Conservation (phyloP, 2,797 vertebrate species). For the Notoglanidium macrostoma region DNA sequence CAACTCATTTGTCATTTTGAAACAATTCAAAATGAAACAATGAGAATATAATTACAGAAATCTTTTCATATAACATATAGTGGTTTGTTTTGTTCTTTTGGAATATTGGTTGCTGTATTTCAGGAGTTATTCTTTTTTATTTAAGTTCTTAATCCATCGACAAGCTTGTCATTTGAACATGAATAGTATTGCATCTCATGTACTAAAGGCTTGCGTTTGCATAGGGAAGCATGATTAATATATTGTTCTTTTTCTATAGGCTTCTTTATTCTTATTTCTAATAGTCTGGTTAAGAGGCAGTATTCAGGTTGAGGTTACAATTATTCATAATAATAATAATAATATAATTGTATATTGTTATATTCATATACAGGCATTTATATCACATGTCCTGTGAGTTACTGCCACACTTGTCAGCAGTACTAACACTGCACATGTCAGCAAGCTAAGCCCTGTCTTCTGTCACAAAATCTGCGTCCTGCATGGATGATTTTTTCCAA, state of each 20-base stretch:
- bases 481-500: not conserved
- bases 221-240: not conserved
- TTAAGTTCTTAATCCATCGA: not conserved
- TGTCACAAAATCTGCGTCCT: not conserved
- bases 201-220: not conserved
- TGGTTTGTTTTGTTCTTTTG: not conserved
- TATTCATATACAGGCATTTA: not conserved
- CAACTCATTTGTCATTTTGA: not conserved
- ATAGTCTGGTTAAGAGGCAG: not conserved
- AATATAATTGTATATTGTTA: not conserved
- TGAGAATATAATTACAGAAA: too few species aligned
- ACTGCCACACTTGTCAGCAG: not conserved
- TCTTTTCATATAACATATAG: not conserved
- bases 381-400: not conserved
- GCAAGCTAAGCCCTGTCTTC: not conserved
- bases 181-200: not conserved
- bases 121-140: not conserved
- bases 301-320: not conserved
- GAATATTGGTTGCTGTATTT: not conserved
- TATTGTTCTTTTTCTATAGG: not conserved
- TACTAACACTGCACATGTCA: not conserved
- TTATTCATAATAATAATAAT: not conserved
- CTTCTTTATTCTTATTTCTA: not conserved
- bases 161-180: not conserved
- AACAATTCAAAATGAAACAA: not conserved